Evolutionary conservation across 2,113 vertebrate genomes (phyloP), one percentile per base, ranked within the genome.

Genomic region (Pelusios castaneus): DNA sequence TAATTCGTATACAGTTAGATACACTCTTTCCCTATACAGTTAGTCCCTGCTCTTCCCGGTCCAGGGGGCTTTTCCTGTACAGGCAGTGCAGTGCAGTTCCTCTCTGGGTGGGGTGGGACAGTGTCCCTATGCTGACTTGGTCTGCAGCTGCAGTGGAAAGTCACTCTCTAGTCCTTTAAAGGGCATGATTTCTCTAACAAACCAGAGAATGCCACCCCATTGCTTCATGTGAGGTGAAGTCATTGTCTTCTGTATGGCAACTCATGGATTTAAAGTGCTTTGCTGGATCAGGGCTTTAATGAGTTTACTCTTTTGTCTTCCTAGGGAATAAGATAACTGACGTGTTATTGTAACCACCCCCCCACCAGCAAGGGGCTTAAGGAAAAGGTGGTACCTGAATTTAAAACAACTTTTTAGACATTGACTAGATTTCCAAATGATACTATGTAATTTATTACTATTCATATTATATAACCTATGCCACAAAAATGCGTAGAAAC

Each of bases 1-100:
- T 95, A 95, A 92, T 96, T 95, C 96, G 96, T 95, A 94, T 95
- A 97, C 97, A 97, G 97, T 87, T 24, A 90, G 89, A 92, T 90
- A 25, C 13, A 91, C 85, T 92, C 85, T 80, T 63, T 34, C 47
- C 92, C 88, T 31, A 43, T 22, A 51, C 38, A 80, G 75, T n/a
- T 52, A 80, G 80, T 3, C 14, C 75, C 29, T 6, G 11, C 8
- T 10, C 19, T 25, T 45, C 10, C 12, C 19, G 34, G 60, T 67
- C 17, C 31, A 67, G 4, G 17, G 60, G 4, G 8, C 34, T n/a
- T 67, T 67, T 21, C 60, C 14, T n/a, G 31, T 16, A 67, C 34
- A 5, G 60, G 34, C 34, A 21, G 34, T 63, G 34, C 29, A 29
- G 58, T 8, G 12, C 58, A n/a, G n/a, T 14, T 63, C 29, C 3